Evolutionary conservation across 2,888 invertebrate species (phyloP), one percentile per base, ranked within the genome.

Genomic region (Philonicus albiceps): DNA sequence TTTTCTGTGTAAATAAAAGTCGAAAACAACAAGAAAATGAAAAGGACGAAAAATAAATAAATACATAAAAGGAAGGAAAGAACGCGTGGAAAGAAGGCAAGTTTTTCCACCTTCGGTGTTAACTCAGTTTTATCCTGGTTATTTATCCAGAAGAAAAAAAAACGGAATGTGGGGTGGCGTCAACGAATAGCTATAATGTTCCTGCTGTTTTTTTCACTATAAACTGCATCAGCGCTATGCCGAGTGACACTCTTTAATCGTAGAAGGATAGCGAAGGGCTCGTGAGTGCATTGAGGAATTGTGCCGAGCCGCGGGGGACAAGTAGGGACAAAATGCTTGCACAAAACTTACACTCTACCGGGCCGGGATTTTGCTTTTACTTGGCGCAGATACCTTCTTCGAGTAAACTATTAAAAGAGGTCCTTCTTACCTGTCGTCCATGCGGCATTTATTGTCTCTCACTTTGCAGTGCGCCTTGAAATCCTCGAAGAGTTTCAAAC

Each of bases 401-500:
- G 1, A 27, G 13, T 27, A 53, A 40, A 22, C 43, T 19, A 43
- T 27, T 19, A 37, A 78, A 37, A 27, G 6, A 78, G 78, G 34
- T 78, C 27, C 31, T 81, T 88, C 94, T 94, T 92, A 97, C 97
- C 96, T 96, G 93, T 96, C 96, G 90, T 97, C 97, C 96, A 97
- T 97, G 90, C 95, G 95, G 92, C 97, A 97, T 92, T 96, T 96
- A 91, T 96, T 96, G 90, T 97, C 97, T 89, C 96, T 94, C 89
- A 96, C 96, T 93, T 97, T 97, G 93, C 97, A 97, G 91, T 96
- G 96, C 89, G 95, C 94, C 93, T 97, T 97, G 94, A 97, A 97
- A 90, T 97, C 96, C 90, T 97, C 96, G 92, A 96, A 97, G 88
- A 97, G 94, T 90, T 96, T 95, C 89, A 95, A 94, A 93, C 97